Evolutionary conservation across 2,797 vertebrate species (phyloP).

Genomic region (Squalus acanthias): DNA sequence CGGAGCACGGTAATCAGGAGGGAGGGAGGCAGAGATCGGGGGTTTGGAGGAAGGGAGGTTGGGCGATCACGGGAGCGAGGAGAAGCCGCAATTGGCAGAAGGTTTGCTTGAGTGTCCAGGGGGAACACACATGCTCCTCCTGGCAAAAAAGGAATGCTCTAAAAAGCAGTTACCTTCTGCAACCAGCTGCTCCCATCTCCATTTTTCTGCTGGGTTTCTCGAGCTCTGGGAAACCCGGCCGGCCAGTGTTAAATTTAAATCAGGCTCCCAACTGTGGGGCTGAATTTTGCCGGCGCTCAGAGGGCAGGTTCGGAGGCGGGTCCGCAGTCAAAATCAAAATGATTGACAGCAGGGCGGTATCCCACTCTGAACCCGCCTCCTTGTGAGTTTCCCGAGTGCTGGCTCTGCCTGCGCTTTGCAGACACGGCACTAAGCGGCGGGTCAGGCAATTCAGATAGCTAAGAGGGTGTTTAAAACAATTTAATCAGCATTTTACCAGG

Average conservation of each 20-base stretch:
- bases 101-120: not conserved
- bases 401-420: too few species aligned
- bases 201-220: not conserved
- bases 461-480: too few species aligned
- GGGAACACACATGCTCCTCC: too few species aligned
- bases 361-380: too few species aligned
- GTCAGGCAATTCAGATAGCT: too few species aligned
- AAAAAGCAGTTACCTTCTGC: not conserved
- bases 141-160: not conserved
- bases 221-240: not conserved
- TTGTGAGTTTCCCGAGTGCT: too few species aligned
- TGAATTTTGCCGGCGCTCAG: too few species aligned
- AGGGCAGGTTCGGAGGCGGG: too few species aligned
- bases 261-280: not conserved
- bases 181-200: not conserved
- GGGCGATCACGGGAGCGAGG: not conserved
- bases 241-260: not conserved
- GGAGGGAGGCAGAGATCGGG: not conserved
- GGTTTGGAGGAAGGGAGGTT: not conserved
- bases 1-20: not conserved
- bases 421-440: too few species aligned
- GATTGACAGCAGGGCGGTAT: too few species aligned
- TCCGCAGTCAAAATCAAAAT: too few species aligned
- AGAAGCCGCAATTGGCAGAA: not conserved
- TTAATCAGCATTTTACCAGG: too few species aligned